A percentile compares a stretch with the other conserved stretches of the same genome.
Evolutionary conservation across 2,888 invertebrate species (phyloP).

Genomic region (Odontocerum albicorne): DNA sequence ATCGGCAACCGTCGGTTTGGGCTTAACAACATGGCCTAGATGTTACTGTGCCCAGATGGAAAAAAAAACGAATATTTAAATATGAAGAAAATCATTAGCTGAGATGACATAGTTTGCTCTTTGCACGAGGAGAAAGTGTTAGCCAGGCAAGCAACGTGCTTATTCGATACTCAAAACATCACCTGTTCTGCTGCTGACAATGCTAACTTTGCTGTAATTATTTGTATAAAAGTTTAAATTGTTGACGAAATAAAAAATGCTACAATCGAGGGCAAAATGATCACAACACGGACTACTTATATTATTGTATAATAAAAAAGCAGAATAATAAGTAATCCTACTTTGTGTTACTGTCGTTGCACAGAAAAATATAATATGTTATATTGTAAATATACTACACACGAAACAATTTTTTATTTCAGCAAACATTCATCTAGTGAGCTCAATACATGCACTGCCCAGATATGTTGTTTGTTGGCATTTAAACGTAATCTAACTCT

Average conservation of each 20-base stretch:
- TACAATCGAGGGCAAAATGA: neutral
- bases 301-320: neutral
- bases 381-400: constrained; percentile 8
- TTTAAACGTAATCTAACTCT: neutral
- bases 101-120: no score
- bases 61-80: no score
- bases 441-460: constrained; percentile 5
- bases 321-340: neutral
- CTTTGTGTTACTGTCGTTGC: constrained; percentile 8
- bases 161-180: no score
- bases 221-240: no score
- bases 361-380: neutral
- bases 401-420: constrained; percentile 1
- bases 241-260: neutral
- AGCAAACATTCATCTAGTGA: neutral
- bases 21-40: no score
- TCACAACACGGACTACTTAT: neutral
- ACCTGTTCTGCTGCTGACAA: no score
- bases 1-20: no score
- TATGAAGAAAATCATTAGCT: no score
- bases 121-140: no score
- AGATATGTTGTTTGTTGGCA: constrained; percentile 6
- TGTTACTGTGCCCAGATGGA: no score
- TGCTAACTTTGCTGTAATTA: no score
- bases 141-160: no score